phyloP scores from a whole-genome alignment of 2,797 vertebrate species.

The Pterois miles region DNA sequence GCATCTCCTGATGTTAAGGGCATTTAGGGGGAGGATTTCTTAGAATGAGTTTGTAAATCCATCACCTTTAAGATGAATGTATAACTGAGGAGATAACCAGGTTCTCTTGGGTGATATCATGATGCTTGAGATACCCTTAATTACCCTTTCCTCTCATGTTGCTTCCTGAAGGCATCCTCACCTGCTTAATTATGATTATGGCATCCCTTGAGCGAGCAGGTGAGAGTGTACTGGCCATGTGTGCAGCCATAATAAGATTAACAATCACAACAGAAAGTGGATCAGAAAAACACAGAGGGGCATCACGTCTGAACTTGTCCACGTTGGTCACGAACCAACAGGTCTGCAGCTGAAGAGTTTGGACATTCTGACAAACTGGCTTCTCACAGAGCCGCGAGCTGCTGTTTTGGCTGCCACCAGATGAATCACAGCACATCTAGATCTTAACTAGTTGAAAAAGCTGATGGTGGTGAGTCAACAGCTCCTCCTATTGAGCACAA shows the following conservation, averaged over 20 bases:
- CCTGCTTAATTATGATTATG: constrained; percentile 66
- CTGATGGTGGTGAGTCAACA: constrained; percentile 63
- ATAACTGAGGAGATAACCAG: constrained; percentile 67
- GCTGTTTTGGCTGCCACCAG: constrained; percentile 22
- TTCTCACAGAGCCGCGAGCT: constrained; percentile 33
- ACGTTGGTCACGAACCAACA: constrained; percentile 3
- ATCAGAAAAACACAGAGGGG: constrained; percentile 23
- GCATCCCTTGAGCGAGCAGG: constrained; percentile 57
- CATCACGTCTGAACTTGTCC: background rate
- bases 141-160: constrained; percentile 67
- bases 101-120: constrained; percentile 61
- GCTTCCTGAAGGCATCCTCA: constrained; percentile 55
- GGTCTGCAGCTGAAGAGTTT: constrained; percentile 10
- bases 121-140: constrained; percentile 66
- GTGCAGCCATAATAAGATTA: constrained; percentile 22
- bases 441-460: background rate
- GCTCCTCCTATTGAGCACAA: constrained; percentile 76
- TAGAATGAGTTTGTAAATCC: constrained; percentile 17
- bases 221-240: constrained; percentile 41
- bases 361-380: constrained; percentile 11
- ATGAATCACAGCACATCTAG: constrained; percentile 12
- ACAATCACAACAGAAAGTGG: constrained; percentile 22
- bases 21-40: background rate
- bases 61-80: constrained; percentile 46
- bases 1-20: constrained; percentile 38